Conservation (phyloP, 1,140 invertebrate genomes). For the Philotrypesis tridentata region DNA sequence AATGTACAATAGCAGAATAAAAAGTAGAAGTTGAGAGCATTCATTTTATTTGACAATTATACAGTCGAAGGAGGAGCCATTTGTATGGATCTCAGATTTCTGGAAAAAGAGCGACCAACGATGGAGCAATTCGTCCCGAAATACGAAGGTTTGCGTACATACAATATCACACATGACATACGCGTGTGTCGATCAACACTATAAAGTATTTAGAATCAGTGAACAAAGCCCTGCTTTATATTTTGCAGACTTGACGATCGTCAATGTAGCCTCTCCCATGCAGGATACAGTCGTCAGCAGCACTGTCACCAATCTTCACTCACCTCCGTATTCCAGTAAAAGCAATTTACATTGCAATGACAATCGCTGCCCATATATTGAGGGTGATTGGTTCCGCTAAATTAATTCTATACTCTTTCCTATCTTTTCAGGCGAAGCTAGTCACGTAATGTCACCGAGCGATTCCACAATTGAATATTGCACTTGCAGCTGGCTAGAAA, state of each 20-base stretch:
- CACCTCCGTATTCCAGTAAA: background rate
- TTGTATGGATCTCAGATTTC: background rate
- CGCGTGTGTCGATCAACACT: too few relatives aligned
- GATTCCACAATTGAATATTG: constrained; percentile 44
- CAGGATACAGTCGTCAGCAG: constrained; percentile 57
- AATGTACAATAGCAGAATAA: background rate
- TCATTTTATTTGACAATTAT: background rate
- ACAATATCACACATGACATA: background rate
- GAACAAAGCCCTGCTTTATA: too few relatives aligned
- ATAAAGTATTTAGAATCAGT: too few relatives aligned
- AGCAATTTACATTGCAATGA: constrained; percentile 29
- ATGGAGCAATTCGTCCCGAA: background rate
- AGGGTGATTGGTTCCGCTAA: background rate
- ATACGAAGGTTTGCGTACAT: background rate
- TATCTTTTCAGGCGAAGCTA: background rate
- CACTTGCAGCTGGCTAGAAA: constrained; percentile 54
- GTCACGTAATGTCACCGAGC: constrained; percentile 40
- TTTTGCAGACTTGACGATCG: background rate
- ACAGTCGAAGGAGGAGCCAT: background rate
- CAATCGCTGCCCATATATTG: background rate
- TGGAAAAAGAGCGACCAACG: background rate
- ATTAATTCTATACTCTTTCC: background rate
- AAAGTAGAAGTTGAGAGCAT: background rate
- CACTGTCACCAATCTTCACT: constrained; percentile 43
- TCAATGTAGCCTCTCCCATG: constrained; percentile 53